Conservation (phyloP, 37 sponge, comb jelly and placozoan genomes). For the Cliona cf. orientalis region DNA sequence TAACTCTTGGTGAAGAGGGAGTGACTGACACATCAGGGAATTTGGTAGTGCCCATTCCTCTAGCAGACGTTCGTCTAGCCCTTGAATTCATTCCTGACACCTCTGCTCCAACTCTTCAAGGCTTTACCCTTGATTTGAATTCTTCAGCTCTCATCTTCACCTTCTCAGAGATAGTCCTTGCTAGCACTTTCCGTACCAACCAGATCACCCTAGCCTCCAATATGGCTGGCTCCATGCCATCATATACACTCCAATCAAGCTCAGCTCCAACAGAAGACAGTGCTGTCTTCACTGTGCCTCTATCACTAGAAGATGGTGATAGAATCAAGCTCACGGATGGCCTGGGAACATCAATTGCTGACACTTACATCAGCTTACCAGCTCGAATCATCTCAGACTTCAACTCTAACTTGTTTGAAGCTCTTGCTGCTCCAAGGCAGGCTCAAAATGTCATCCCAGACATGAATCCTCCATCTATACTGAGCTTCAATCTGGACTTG, state of each 20-base stretch:
- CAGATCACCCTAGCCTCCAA: conserved; percentile 29
- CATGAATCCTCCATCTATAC: conserved; percentile 47
- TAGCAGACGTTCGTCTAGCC: conserved; percentile 35
- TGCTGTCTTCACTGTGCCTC: conserved; percentile 16
- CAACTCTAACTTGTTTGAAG: conserved; percentile 44
- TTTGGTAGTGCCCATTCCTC: conserved; percentile 18
- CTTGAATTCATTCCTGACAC: conserved; percentile 50
- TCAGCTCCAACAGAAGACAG: conserved; percentile 17
- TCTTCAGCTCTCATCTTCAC: conserved; percentile 66
- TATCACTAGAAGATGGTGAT: conserved; percentile 79
- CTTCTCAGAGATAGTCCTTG: conserved; percentile 80
- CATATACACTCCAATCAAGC: conserved; percentile 54
- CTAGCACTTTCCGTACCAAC: conserved; percentile 34
- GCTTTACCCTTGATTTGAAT: conserved; percentile 71
- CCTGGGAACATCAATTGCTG: conserved; percentile 53
- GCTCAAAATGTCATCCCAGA: conserved; percentile 68
- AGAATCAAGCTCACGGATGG: conserved; percentile 59
- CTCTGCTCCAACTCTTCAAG: conserved; percentile 60
- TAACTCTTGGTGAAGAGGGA: conserved; percentile 35
- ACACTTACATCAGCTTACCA: conserved; percentile 68
- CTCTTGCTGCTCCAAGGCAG: conserved; percentile 14
- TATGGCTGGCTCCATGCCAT: conserved; percentile 13
- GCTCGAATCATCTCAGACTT: conserved; percentile 58
- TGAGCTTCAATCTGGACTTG: conserved; percentile 62
- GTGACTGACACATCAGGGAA: conserved; percentile 75